These are phyloP conservation scores for Chalcis sispes DNA, from an alignment of 2,888 invertebrate genomes.

Conservation along the genomic window DNA sequence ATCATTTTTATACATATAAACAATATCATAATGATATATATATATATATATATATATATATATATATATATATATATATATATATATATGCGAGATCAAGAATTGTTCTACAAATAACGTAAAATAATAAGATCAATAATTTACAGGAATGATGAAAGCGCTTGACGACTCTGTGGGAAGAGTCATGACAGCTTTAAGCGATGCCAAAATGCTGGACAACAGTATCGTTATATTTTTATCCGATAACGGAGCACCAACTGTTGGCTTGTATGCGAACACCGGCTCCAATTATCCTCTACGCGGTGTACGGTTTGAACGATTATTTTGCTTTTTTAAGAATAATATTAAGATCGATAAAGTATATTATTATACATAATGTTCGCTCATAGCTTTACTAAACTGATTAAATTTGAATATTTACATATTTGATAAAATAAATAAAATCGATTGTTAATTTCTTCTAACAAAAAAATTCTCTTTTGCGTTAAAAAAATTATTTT, in stretches of 20 bases:
- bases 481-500: neutral
- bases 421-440: neutral
- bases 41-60: too few species aligned
- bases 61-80: too few species aligned
- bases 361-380: too few species aligned
- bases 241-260: conserved; percentile 80
- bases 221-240: conserved; percentile 81
- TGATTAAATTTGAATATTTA: too few species aligned
- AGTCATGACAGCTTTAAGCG: conserved; percentile 77
- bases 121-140: too few species aligned
- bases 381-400: neutral
- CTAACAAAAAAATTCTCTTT: neutral
- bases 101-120: too few species aligned
- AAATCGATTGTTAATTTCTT: conserved; percentile 65
- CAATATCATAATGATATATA: too few species aligned
- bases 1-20: too few species aligned
- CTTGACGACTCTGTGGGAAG: conserved; percentile 80
- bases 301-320: conserved; percentile 79
- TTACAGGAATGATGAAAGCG: conserved; percentile 79
- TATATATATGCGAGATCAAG: too few species aligned
- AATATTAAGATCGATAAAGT: too few species aligned
- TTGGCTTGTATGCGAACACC: conserved; percentile 77
- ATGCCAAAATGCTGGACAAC: conserved; percentile 78
- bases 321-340: conserved; percentile 76
- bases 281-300: conserved; percentile 81